A percentile compares a stretch with the other conserved stretches of the same genome.
These are phyloP conservation scores for Lepisosteus oculatus DNA, from an alignment of 2,113 vertebrate species.

Conservation along the genomic window DNA sequence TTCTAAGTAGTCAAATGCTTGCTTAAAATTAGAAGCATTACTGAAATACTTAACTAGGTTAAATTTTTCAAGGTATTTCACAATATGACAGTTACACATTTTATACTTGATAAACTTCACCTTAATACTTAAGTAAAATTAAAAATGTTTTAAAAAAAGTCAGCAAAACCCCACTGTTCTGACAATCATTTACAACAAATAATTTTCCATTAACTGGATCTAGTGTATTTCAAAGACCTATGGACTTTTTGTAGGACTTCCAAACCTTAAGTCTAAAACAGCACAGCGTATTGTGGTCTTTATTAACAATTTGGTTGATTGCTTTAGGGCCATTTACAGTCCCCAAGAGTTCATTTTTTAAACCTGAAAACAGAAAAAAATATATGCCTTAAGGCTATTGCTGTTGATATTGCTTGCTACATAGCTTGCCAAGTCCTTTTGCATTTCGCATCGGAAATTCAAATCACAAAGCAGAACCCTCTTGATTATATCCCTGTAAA, in stretches of 20 bases:
- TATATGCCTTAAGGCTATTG: conserved; percentile 28
- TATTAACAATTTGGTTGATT: conserved; percentile 28
- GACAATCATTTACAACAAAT: background rate
- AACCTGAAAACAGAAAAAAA: conserved; percentile 17
- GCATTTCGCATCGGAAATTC: background rate
- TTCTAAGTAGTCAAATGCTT: conserved; percentile 2
- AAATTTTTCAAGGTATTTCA: background rate
- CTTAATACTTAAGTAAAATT: too few species aligned
- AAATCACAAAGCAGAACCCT: background rate
- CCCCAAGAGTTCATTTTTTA: conserved; percentile 17
- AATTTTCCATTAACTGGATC: background rate
- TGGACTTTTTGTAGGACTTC: too few species aligned
- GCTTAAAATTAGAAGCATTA: background rate
- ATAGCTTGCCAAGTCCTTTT: conserved; percentile 14
- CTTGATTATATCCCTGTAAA: background rate
- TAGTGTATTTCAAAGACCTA: background rate
- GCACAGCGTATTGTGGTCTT: conserved; percentile 10
- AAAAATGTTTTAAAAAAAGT: too few species aligned
- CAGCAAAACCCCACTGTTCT: background rate
- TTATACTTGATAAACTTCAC: too few species aligned
- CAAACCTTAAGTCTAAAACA: too few species aligned
- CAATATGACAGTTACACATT: background rate
- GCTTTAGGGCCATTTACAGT: conserved; percentile 23
- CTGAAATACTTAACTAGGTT: background rate
- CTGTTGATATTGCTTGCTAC: conserved; percentile 48